Evolutionary conservation across 2,797 vertebrate genomes (phyloP), one percentile per base, ranked within the genome.

Genomic region (Anguilla anguilla): DNA sequence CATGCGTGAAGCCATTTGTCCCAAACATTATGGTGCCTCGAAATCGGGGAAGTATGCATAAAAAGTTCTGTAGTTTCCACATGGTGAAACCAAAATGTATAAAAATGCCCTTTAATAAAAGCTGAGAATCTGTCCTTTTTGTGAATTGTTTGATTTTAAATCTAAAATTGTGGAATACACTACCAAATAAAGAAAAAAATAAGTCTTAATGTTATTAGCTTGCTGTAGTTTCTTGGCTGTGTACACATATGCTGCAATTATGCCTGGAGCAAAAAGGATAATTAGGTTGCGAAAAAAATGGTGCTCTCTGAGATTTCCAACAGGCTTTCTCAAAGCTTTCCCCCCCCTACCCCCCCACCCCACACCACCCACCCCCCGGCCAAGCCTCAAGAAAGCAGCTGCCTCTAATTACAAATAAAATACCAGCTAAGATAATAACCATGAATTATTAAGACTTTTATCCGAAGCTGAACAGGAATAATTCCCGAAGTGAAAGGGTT

Each of bases 371-470:
- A 95, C 94, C 95, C 95, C 90, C 89, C 88, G 94, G 93, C 95
- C 86, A 89, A 93, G 95, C 96, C 95, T 31, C 90, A 89, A 94
- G 91, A 96, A 91, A 95, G 93, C 93, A 95, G 92, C 95, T 93
- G 59, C 94, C 94, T 91, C 97, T 98, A 98, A 98, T 98, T 97
- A 98, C 97, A 95, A 97, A 96, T 95, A 95, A 97, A 97, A 87
- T 94, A 97, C 95, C 95, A 96, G 95, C 96, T 97, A 95, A 97
- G 96, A 96, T 97, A 94, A 96, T 97, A 97, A 95, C 95, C 94
- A 95, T 97, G 97, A 97, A 97, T 97, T 97, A 98, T 97, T 97
- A 96, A 95, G 96, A 95, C 94, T 95, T 93, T n/a, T 97, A 97
- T 96, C 96, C 96, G 94, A 94, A 96, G 94, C 95, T 95, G 94